phyloP scores from a whole-genome alignment of 2,888 invertebrate species.

The Idaea straminata region DNA sequence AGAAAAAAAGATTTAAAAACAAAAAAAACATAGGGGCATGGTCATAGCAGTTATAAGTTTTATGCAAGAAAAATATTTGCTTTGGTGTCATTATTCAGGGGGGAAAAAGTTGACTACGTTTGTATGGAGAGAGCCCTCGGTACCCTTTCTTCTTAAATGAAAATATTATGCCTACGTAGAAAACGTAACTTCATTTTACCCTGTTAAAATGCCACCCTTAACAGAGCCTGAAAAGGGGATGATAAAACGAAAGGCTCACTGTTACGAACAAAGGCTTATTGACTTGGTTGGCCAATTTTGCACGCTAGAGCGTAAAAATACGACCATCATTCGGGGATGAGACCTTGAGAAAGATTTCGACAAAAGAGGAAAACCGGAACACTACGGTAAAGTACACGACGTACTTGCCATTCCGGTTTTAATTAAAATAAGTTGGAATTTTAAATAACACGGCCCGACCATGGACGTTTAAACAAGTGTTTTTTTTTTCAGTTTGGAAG shows the following conservation, averaged over 20 bases:
- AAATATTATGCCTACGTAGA: slow-evolving; percentile 14
- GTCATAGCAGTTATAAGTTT: too few species aligned
- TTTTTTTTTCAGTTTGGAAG: neutral
- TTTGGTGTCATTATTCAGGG: too few species aligned
- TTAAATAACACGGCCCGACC: neutral
- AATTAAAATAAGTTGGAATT: slow-evolving; percentile 20
- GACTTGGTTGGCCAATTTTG: slow-evolving; percentile 55
- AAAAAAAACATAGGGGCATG: too few species aligned
- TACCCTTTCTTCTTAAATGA: too few species aligned
- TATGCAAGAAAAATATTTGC: too few species aligned
- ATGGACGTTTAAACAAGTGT: neutral
- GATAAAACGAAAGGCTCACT: slow-evolving; percentile 57
- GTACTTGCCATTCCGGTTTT: slow-evolving; percentile 26
- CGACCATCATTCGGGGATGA: slow-evolving; percentile 32
- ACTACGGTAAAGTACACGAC: slow-evolving; percentile 8
- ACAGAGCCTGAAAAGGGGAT: slow-evolving; percentile 45
- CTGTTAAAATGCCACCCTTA: slow-evolving; percentile 53
- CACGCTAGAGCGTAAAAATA: slow-evolving; percentile 39
- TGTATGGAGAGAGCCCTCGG: too few species aligned
- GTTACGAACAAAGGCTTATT: slow-evolving; percentile 61
- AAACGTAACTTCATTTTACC: slow-evolving; percentile 56
- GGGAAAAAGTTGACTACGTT: too few species aligned
- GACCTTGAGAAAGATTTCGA: slow-evolving; percentile 27
- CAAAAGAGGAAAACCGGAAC: slow-evolving; percentile 16
- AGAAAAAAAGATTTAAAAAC: too few species aligned